Evolutionary conservation across 2,113 vertebrate genomes (phyloP).

Genomic region (Archilochus colubris): DNA sequence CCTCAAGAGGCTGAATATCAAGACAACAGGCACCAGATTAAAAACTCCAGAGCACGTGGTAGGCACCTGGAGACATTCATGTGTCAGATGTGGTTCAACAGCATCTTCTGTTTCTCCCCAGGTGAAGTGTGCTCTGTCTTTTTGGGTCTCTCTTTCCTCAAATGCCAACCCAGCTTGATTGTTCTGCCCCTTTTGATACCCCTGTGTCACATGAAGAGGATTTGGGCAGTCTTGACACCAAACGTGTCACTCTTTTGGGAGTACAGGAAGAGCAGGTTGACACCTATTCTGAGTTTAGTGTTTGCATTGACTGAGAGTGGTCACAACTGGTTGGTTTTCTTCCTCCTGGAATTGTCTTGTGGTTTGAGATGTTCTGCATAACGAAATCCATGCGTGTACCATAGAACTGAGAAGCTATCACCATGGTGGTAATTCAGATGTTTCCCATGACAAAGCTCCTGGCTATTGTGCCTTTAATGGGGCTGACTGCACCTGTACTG

Average conservation of each 20-base stretch:
- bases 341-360: neutral
- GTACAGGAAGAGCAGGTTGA: neutral
- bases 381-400: neutral
- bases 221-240: neutral
- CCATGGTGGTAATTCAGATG: neutral
- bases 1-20: neutral
- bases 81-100: neutral
- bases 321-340: neutral
- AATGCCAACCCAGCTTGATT: rapidly evolving
- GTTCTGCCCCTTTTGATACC: neutral
- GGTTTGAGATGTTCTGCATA: neutral
- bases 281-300: neutral
- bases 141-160: neutral
- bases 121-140: neutral
- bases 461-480: neutral
- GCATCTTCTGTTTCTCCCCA: neutral
- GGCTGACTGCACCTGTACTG: neutral
- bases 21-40: neutral
- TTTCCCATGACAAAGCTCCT: neutral
- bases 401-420: neutral
- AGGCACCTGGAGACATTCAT: neutral
- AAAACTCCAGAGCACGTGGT: rapidly evolving
- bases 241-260: neutral
- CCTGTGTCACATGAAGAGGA: neutral
- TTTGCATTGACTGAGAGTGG: neutral